These are phyloP conservation scores for Macrosoma leucophasiata DNA, from an alignment of 2,888 invertebrate genomes.

Conservation along the genomic window DNA sequence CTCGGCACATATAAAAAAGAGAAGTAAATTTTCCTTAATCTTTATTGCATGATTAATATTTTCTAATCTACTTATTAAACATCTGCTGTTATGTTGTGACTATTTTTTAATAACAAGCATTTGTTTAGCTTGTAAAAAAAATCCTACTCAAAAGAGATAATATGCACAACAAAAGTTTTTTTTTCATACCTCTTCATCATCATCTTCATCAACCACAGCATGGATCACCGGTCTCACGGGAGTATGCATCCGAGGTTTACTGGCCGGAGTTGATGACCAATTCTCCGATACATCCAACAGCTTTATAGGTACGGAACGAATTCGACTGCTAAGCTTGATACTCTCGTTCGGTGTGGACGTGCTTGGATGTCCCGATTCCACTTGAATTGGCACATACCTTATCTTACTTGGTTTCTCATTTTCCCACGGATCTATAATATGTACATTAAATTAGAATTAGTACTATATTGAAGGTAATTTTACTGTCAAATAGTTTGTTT, in stretches of 20 bases:
- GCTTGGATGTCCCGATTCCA: constrained; percentile 53
- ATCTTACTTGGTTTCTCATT: constrained; percentile 42
- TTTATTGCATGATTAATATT: too few relatives aligned
- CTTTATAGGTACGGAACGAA: constrained; percentile 44
- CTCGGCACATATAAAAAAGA: too few relatives aligned
- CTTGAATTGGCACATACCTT: constrained; percentile 58
- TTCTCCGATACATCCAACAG: constrained; percentile 42
- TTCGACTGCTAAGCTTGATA: constrained; percentile 30
- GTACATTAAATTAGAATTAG: not conserved
- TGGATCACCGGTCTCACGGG: constrained; percentile 46
- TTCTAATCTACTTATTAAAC: too few relatives aligned
- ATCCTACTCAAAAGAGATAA: not conserved
- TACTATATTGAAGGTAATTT: not conserved
- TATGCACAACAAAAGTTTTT: not conserved
- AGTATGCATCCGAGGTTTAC: constrained; percentile 48
- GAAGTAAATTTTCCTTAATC: too few relatives aligned
- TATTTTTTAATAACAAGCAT: too few relatives aligned
- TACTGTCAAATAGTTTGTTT: constrained; percentile 4
- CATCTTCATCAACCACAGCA: constrained; percentile 49
- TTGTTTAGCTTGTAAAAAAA: too few relatives aligned
- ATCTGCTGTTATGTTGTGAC: too few relatives aligned
- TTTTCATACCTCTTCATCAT: constrained; percentile 47
- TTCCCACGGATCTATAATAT: constrained; percentile 38
- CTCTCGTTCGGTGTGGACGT: constrained; percentile 62
- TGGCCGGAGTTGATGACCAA: constrained; percentile 38